Evolutionary conservation across 2,888 invertebrate species (phyloP), one percentile per base, ranked within the genome.

Genomic region (Synanthedon andrenaeformis): DNA sequence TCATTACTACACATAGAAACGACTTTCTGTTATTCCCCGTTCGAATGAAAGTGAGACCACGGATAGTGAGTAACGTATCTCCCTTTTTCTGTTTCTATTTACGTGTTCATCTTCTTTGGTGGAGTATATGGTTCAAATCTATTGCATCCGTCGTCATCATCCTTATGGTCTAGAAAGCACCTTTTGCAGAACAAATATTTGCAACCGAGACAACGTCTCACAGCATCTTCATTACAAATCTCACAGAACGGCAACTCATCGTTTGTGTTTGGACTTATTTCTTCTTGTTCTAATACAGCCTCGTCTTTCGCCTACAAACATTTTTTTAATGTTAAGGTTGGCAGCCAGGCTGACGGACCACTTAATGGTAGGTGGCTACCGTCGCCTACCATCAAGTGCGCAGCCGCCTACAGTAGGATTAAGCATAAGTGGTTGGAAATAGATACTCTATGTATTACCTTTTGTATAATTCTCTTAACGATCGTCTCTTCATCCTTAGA

Each of bases 221-320:
- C 88, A 2, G 95, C 94, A 79, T 94, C 92, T 70, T 93, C 92
- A 74, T 95, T 95, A 72, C 96, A 97, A 61, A 96, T 92, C 60
- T 93, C 92, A 79, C 96, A 97, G 89, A 94, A 94, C 3, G 94
- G 94, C 51, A 95, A 80, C 67, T 94, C 93, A 63, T 90, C 85
- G 62, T 66, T 62, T 51, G 59, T 63, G 41, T 69, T 55, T 52
- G 66, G 58, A 12, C 65, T 61, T 11, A 76, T 66, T 14, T 76
- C 69, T 54, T 69, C 67, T 28, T 70, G 69, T 54, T 76, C 71
- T 19, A 78, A 59, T n/a, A 70, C 59, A 56, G 83, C 79, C 62
- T 81, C 74, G 13, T 64, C 63, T 63, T 77, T 80, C 49, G 76
- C 66, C 84, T 86, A 59, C 55, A 62, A 58, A 42, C 11, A 49